Percentiles rank a stretch among this genome's conserved stretches.
Conservation (phyloP, 2,888 invertebrate species). For the Palloptera scutellata region DNA sequence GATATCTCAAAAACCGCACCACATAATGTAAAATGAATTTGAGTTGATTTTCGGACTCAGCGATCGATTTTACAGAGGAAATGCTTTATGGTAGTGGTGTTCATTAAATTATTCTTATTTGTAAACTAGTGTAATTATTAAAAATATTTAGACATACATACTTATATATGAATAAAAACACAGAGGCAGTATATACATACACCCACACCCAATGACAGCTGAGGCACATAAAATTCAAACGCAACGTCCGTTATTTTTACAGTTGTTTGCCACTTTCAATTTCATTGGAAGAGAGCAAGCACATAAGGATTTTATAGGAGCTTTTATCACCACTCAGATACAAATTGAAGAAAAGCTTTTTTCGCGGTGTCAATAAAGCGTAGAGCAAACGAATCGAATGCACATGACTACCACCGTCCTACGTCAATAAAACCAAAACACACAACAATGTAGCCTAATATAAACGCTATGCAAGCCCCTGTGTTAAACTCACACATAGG, state of each 20-base stretch:
- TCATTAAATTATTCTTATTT: too few relatives aligned
- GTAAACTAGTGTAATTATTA: too few relatives aligned
- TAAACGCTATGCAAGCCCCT: neutral
- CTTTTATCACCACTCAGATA: neutral
- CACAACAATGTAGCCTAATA: neutral
- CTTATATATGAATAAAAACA: slow-evolving; percentile 9
- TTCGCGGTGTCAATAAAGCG: neutral
- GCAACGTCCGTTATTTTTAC: slow-evolving; percentile 17
- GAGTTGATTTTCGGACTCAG: too few relatives aligned
- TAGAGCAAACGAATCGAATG: neutral
- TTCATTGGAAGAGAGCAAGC: neutral
- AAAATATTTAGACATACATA: neutral
- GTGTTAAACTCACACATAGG: too few relatives aligned
- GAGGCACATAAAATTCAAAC: slow-evolving; percentile 3
- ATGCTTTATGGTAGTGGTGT: too few relatives aligned
- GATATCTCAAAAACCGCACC: too few relatives aligned
- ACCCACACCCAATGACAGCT: slow-evolving; percentile 8
- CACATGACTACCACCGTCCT: neutral
- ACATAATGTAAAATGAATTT: too few relatives aligned
- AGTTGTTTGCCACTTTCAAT: slow-evolving; percentile 16
- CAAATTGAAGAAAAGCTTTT: too few relatives aligned
- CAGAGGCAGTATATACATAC: neutral
- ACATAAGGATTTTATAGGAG: slow-evolving; percentile 13
- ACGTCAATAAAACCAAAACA: neutral
- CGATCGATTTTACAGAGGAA: too few relatives aligned